phyloP scores from a whole-genome alignment of 2,113 vertebrate genomes.

The Neolamprologus brichardi region DNA sequence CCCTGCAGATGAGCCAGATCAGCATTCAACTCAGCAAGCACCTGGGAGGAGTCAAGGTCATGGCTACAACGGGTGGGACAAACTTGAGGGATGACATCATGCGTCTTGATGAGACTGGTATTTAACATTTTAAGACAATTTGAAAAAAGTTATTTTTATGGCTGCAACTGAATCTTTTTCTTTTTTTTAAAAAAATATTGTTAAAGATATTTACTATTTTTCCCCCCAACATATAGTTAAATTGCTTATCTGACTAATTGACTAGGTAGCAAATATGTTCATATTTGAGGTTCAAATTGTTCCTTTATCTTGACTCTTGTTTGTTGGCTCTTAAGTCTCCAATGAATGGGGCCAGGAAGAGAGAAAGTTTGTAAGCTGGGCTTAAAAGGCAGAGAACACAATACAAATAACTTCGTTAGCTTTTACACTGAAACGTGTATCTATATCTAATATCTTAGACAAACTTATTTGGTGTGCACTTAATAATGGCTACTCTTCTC shows the following conservation, averaged over 20 bases:
- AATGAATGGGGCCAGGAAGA: background rate
- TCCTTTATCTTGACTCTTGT: background rate
- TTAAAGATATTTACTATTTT: background rate
- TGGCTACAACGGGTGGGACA: slow-evolving; percentile 72
- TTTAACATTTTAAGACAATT: background rate
- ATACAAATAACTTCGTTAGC: background rate
- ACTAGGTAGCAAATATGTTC: background rate
- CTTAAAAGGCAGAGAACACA: background rate
- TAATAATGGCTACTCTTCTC: background rate
- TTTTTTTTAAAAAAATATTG: background rate
- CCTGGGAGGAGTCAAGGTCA: slow-evolving; percentile 67
- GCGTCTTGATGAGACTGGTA: slow-evolving; percentile 70
- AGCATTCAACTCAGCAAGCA: slow-evolving; percentile 70
- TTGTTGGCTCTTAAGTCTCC: background rate
- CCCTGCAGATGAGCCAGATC: slow-evolving; percentile 71
- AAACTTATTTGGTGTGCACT: background rate
- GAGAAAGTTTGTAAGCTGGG: background rate
- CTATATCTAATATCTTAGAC: background rate
- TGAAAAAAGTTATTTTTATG: background rate
- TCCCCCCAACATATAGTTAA: fast-evolving
- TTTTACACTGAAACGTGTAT: background rate
- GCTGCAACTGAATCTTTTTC: background rate
- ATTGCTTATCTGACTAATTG: background rate
- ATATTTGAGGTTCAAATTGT: background rate
- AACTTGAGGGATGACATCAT: slow-evolving; percentile 71